phyloP scores from a whole-genome alignment of 2,797 vertebrate species.

The Aplochiton taeniatus region DNA sequence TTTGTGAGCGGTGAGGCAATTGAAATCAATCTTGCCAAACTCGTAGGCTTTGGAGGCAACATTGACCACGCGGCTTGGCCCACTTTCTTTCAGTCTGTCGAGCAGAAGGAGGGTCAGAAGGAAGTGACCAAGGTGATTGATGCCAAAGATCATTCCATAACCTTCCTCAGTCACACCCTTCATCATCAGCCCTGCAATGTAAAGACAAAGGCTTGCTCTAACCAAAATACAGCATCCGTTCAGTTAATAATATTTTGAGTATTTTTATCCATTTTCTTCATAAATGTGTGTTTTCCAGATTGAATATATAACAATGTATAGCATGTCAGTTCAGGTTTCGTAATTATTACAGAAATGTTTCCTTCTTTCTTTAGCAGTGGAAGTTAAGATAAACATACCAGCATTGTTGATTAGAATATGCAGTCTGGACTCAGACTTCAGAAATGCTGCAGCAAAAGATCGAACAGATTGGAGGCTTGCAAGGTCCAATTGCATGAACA shows the following conservation, averaged over 20 bases:
- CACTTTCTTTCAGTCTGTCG: constrained; percentile 58
- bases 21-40: constrained; percentile 54
- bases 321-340: too few species aligned
- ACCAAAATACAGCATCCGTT: too few species aligned
- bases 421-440: constrained; percentile 79
- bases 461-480: constrained; percentile 79
- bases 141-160: constrained; percentile 63
- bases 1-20: constrained; percentile 26
- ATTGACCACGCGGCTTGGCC: constrained; percentile 71
- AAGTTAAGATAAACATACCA: constrained; percentile 63
- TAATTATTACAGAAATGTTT: too few species aligned
- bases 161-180: not conserved
- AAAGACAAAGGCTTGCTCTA: too few species aligned
- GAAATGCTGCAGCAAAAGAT: constrained; percentile 78
- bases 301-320: too few species aligned
- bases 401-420: constrained; percentile 91
- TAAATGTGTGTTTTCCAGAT: too few species aligned
- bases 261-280: too few species aligned
- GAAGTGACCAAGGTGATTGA: constrained; percentile 77
- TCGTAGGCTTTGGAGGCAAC: constrained; percentile 65
- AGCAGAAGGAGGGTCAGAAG: constrained; percentile 74
- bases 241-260: too few species aligned
- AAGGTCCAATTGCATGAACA: constrained; percentile 84
- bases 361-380: too few species aligned
- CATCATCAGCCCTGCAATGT: too few species aligned